Conservation (phyloP, 2,113 vertebrate species). For the Microcebus murinus region DNA sequence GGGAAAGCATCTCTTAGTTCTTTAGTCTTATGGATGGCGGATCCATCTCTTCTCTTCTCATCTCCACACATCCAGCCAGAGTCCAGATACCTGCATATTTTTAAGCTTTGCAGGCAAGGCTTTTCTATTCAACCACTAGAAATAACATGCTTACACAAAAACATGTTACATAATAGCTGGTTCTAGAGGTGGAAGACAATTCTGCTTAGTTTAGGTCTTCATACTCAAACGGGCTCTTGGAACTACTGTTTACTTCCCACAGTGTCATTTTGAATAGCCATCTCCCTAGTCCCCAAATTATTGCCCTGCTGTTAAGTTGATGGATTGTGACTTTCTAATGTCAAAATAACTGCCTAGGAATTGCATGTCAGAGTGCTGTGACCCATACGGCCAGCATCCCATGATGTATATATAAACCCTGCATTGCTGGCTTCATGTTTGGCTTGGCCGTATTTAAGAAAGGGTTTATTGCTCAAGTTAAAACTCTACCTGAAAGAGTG, state of each 20-base stretch:
- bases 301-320: constrained; percentile 72
- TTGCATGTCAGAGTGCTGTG: constrained; percentile 29
- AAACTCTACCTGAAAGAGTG: not conserved
- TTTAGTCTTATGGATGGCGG: not conserved
- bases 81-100: not conserved
- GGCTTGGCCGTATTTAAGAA: constrained; percentile 26
- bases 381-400: not conserved
- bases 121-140: not conserved
- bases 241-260: constrained; percentile 54
- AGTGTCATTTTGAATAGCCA: constrained; percentile 53
- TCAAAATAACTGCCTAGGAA: constrained; percentile 71
- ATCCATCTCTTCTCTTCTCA: not conserved
- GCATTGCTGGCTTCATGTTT: not conserved
- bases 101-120: not conserved
- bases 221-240: constrained; percentile 52
- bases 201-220: constrained; percentile 65
- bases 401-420: not conserved
- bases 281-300: constrained; percentile 60
- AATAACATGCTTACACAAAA: not conserved
- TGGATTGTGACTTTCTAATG: constrained; percentile 71
- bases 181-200: constrained; percentile 36
- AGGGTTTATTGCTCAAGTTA: constrained; percentile 7
- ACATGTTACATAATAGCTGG: not conserved
- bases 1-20: not conserved
- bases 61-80: not conserved